These are phyloP conservation scores for Scolopax mira DNA, from an alignment of 2,113 vertebrate genomes.

Conservation along the genomic window DNA sequence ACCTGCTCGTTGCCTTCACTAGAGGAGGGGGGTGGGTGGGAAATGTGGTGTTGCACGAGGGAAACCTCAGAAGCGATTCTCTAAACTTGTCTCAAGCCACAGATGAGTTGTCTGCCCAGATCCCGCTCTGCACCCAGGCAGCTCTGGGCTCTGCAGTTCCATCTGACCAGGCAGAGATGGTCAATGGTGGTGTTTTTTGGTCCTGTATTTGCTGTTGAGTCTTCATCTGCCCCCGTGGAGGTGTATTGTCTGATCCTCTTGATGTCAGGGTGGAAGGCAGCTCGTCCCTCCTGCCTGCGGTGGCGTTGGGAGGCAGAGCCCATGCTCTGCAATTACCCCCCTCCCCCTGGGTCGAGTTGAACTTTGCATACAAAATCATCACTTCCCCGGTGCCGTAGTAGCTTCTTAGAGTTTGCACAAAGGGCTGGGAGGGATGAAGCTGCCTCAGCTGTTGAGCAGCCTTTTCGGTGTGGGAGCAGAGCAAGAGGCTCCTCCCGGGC, in stretches of 20 bases:
- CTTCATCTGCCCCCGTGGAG: neutral
- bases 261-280: neutral
- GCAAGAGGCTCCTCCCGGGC: neutral
- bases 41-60: neutral
- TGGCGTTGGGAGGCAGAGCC: neutral
- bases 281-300: neutral
- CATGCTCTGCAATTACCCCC: neutral
- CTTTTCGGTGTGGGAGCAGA: neutral
- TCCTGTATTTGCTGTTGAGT: neutral
- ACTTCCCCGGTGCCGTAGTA: fast-evolving
- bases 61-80: neutral
- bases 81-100: neutral
- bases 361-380: fast-evolving
- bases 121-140: neutral
- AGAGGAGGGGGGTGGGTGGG: neutral
- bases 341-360: fast-evolving
- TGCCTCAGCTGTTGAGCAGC: neutral
- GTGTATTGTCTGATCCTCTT: neutral
- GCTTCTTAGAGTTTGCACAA: neutral
- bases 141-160: neutral
- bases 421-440: neutral
- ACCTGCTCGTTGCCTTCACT: neutral
- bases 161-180: fast-evolving
- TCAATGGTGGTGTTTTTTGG: neutral
- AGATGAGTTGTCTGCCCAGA: neutral